Percentiles rank a stretch among this genome's conserved stretches.
phyloP scores from a whole-genome alignment of 2,797 vertebrate species.

The Acanthis flammea region DNA sequence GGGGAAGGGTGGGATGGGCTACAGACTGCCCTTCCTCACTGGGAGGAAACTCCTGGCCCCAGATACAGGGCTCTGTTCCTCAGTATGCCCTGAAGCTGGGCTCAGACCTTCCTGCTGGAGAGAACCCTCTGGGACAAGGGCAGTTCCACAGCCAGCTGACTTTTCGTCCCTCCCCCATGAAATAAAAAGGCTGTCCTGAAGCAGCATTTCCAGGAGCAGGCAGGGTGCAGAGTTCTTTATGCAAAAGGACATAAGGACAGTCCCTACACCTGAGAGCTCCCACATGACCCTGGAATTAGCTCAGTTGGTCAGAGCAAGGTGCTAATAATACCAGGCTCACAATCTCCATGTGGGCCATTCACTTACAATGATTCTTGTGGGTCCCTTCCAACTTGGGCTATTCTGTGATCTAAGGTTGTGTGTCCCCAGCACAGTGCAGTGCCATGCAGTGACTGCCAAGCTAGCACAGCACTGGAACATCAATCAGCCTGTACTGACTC shows the following conservation, averaged over 20 bases:
- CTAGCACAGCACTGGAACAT: not conserved
- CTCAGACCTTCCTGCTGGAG: not conserved
- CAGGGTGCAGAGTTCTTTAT: not conserved
- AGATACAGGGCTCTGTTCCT: not conserved
- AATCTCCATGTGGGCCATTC: not conserved
- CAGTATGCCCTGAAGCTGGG: accelerated
- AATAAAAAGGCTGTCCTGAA: not conserved
- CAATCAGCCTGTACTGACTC: not conserved
- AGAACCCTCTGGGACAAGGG: not conserved
- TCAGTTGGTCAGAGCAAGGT: not conserved
- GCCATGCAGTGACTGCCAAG: not conserved
- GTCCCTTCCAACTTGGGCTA: not conserved
- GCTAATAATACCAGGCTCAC: not conserved
- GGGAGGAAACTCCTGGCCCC: not conserved
- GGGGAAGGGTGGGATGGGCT: accelerated
- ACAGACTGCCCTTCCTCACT: accelerated
- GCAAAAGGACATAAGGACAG: not conserved
- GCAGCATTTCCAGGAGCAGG: not conserved
- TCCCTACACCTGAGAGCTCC: not conserved
- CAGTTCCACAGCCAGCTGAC: not conserved
- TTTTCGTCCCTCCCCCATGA: not conserved
- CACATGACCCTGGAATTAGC: not conserved
- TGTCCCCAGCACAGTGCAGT: not conserved
- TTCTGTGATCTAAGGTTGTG: not conserved
- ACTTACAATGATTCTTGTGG: not conserved